Percentiles rank a stretch among this genome's conserved stretches.
Conservation (phyloP, 2,797 vertebrate genomes). For the Acanthurus tractus region DNA sequence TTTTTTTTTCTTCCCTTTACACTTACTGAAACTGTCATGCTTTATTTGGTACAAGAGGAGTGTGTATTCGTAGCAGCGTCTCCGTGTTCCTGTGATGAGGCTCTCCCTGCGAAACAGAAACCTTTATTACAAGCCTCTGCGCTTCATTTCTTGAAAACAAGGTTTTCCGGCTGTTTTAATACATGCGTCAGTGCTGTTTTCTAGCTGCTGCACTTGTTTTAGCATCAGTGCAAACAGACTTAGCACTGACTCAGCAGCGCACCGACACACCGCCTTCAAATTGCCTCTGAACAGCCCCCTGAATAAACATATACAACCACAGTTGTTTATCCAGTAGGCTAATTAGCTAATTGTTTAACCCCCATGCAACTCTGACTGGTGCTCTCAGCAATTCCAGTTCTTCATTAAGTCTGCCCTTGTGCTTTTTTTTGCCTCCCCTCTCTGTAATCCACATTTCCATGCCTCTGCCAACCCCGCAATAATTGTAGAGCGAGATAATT, state of each 20-base stretch:
- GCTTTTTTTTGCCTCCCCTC: not conserved
- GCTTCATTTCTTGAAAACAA: constrained; percentile 48
- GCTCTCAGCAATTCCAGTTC: constrained; percentile 39
- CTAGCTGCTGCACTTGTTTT: constrained; percentile 46
- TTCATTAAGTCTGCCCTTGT: constrained; percentile 64
- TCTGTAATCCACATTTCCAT: constrained; percentile 64
- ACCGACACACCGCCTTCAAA: constrained; percentile 30
- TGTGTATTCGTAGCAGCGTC: constrained; percentile 14
- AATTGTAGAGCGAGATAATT: constrained; percentile 66
- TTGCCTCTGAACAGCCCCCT: constrained; percentile 17
- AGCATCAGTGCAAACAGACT: constrained; percentile 28
- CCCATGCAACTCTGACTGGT: constrained; percentile 41
- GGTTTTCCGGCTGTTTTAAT: constrained; percentile 45
- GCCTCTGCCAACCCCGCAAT: constrained; percentile 46
- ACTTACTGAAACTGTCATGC: constrained; percentile 19
- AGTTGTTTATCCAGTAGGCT: constrained; percentile 64
- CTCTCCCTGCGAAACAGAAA: constrained; percentile 4
- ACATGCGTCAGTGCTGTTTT: constrained; percentile 31
- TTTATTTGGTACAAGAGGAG: constrained; percentile 7
- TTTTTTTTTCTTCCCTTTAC: constrained; percentile 22
- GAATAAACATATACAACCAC: constrained; percentile 45
- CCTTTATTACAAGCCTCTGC: not conserved
- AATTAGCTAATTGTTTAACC: constrained; percentile 68
- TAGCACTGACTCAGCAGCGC: constrained; percentile 52
- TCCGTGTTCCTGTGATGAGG: constrained; percentile 4